Base-by-base conservation (phyloP, 2,797 vertebrate genomes). In the Acipenser transmontanus region DNA sequence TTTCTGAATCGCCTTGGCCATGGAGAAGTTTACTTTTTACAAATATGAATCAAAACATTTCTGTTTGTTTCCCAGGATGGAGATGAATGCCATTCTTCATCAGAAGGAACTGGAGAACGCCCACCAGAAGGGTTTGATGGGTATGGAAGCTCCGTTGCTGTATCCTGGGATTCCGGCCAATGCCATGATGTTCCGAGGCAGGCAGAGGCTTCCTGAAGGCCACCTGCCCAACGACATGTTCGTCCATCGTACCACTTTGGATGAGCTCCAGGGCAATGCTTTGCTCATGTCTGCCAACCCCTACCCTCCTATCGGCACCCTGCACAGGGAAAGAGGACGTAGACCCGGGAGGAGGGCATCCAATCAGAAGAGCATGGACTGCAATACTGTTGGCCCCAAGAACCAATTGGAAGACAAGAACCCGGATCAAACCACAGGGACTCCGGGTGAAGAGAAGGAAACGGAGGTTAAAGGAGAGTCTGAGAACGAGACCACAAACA, bases 61-160 rank as follows among this genome's bases (percentile, higher is more conserved):
- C 13, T 17, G 7, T 68, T 47, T 10, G 34, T 13, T 50, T 34
- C 64, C 71, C 68, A 92, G 95, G 78, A 94, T 99, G 93, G 96
- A 98, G 84, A 97, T 98, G 92, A 95, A 91, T 47, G 91, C 94
- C 74, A 91, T 98, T 79, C 88, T 96, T 73, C 95, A 98, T 74
- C 95, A 98, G 78, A 96, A 95, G 72, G 95, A 94, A 75, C 83
- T 95, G 76, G 95, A 97, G 76, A 96, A 93, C 49, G 87, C 91
- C 49, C 95, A 95, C 63, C 88, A 93, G 69, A 94, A 94, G 80
- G 91, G 93, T 11, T 85, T 94, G 0, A 78, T 92, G 69, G 87
- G 90, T 56, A 85, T 95, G 1, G 93, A 94, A 17, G 81, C 87
- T 8, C 89, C 92, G 6, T 86, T 93, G 78, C 80, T 93, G 10